Evolutionary conservation across 2,797 vertebrate genomes (phyloP).

Genomic region (Esox masquinongy): DNA sequence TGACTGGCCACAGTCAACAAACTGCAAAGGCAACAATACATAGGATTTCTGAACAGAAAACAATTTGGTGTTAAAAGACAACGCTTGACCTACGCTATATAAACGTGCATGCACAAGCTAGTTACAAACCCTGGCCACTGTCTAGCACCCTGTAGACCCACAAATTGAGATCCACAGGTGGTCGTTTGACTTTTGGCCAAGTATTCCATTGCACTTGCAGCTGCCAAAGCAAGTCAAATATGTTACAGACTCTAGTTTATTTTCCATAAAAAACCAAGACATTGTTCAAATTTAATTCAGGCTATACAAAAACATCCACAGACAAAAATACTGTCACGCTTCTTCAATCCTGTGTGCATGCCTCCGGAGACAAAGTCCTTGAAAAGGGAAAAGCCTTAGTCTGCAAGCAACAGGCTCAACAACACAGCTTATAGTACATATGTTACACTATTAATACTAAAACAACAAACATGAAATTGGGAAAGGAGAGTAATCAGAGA

Average conservation of each 20-base stretch:
- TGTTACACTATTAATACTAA: too few species aligned
- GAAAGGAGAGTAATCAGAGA: too few species aligned
- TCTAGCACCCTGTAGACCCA: not conserved
- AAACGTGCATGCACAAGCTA: not conserved
- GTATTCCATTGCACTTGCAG: conserved; percentile 17
- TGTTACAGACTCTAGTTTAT: too few species aligned
- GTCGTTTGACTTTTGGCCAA: conserved; percentile 28
- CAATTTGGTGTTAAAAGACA: not conserved
- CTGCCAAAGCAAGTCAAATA: conserved; percentile 3
- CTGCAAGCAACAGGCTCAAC: too few species aligned
- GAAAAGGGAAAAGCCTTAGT: too few species aligned
- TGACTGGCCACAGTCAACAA: not conserved
- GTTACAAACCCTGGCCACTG: not conserved
- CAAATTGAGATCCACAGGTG: conserved; percentile 26
- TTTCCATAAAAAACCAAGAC: conserved; percentile 2
- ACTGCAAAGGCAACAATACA: not conserved
- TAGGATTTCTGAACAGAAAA: not conserved
- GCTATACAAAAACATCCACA: not conserved
- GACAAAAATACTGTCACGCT: not conserved
- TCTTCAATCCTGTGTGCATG: too few species aligned
- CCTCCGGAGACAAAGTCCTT: too few species aligned
- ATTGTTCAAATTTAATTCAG: not conserved
- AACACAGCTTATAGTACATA: too few species aligned
- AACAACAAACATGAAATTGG: too few species aligned
- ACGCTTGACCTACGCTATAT: not conserved